phyloP scores from a whole-genome alignment of 2,797 vertebrate species.

The Triplophysa bombifrons region DNA sequence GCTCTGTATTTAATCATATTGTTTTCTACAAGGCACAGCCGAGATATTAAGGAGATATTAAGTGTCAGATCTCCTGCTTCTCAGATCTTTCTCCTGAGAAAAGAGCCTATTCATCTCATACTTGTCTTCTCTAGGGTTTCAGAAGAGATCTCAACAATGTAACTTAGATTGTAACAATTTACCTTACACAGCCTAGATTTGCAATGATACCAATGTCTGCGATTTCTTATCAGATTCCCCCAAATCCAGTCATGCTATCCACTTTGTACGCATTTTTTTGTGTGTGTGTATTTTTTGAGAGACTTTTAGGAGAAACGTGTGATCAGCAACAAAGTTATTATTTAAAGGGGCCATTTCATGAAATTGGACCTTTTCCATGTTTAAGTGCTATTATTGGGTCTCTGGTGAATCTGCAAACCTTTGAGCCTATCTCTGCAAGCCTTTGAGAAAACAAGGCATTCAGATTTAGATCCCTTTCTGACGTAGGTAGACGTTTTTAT shows the following conservation, averaged over 20 bases:
- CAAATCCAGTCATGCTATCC: neutral
- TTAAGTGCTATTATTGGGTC: no score
- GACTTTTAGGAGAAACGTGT: neutral
- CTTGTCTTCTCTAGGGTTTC: neutral
- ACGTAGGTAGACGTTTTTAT: no score
- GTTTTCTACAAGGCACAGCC: no score
- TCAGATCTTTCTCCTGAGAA: neutral
- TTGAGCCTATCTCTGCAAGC: no score
- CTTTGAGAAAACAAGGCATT: no score
- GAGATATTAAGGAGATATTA: neutral
- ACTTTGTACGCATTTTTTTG: neutral
- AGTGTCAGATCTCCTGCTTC: neutral
- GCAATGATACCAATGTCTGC: neutral
- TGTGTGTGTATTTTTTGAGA: neutral
- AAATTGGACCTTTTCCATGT: no score
- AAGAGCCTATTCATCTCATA: neutral
- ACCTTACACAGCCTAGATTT: slow-evolving; percentile 1
- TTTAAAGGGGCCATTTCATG: no score
- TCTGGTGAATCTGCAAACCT: no score
- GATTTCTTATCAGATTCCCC: neutral
- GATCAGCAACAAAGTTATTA: neutral
- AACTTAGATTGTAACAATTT: neutral
- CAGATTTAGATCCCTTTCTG: no score
- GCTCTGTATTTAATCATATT: no score
- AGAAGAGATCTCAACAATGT: neutral